These are phyloP conservation scores for Macrochelys suwanniensis DNA, from an alignment of 2,797 vertebrate species.

Conservation along the genomic window DNA sequence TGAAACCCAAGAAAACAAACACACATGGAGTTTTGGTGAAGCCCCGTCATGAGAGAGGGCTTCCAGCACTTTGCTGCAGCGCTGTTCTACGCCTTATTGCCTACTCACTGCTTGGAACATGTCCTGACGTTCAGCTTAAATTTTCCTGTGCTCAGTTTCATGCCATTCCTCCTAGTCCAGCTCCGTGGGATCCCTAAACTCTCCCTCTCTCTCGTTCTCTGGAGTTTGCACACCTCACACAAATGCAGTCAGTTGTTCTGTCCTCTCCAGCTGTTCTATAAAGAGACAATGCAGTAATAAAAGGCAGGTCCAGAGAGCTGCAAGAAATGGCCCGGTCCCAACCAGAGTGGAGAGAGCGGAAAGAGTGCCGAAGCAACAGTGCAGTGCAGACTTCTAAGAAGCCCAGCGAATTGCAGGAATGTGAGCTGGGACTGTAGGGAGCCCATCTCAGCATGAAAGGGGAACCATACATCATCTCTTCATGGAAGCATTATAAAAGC, in stretches of 20 bases:
- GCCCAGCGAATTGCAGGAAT: background rate
- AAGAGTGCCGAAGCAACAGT: background rate
- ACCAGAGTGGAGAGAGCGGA: background rate
- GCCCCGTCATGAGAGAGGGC: background rate
- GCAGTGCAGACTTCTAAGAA: background rate
- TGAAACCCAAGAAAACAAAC: background rate
- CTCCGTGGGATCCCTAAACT: background rate
- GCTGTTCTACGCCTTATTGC: background rate
- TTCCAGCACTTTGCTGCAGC: background rate
- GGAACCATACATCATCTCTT: accelerated
- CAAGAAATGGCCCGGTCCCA: background rate
- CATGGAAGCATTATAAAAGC: background rate
- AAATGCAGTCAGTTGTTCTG: background rate
- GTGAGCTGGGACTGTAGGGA: background rate
- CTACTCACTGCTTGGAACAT: background rate
- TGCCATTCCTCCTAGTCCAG: background rate
- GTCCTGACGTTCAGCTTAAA: background rate
- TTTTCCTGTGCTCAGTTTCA: background rate
- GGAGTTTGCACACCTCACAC: background rate
- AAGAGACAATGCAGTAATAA: background rate
- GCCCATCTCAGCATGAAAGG: background rate
- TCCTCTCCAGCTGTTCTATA: accelerated
- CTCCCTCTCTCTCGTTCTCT: accelerated
- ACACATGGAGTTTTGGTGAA: background rate
- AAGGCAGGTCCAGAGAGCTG: background rate